A percentile compares a stretch with the other conserved stretches of the same genome.
Evolutionary conservation across 2,113 vertebrate species (phyloP).

Genomic region (Athene noctua): DNA sequence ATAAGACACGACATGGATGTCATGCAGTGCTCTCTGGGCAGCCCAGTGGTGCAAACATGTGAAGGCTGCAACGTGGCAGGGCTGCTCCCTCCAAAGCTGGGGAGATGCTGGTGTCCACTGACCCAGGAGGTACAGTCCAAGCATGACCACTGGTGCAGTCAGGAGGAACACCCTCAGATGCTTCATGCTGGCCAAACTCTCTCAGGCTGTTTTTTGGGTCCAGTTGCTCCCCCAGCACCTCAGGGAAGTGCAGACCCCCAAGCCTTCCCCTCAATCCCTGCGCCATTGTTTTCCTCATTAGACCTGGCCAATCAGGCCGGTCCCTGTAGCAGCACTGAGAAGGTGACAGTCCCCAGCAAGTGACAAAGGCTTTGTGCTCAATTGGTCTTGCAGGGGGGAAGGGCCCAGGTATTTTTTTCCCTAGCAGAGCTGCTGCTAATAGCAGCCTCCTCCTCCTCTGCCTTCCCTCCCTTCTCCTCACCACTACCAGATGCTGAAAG

Average conservation of each 20-base stretch:
- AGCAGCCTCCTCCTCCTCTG: background rate
- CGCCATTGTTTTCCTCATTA: conserved; percentile 67
- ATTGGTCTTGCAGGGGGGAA: conserved; percentile 45
- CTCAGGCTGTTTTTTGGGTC: background rate
- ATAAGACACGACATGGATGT: fast-evolving
- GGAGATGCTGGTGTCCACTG: background rate
- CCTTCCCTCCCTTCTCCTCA: background rate
- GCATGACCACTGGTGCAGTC: fast-evolving
- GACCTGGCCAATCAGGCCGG: conserved; percentile 62
- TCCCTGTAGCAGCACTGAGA: conserved; percentile 63
- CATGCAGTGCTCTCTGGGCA: fast-evolving
- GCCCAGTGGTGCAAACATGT: fast-evolving
- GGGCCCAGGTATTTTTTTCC: background rate
- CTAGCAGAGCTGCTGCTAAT: background rate
- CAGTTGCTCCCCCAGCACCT: background rate
- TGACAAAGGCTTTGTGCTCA: conserved; percentile 75
- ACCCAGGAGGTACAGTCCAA: background rate
- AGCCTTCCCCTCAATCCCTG: background rate
- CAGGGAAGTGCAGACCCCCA: fast-evolving
- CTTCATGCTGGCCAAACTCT: background rate
- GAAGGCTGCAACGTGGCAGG: fast-evolving
- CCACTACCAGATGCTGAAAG: background rate
- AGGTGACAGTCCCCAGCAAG: conserved; percentile 65
- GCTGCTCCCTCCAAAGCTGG: background rate
- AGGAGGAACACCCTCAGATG: fast-evolving